Conservation (phyloP, 2,113 vertebrate species). For the Otocyon megalotis region DNA sequence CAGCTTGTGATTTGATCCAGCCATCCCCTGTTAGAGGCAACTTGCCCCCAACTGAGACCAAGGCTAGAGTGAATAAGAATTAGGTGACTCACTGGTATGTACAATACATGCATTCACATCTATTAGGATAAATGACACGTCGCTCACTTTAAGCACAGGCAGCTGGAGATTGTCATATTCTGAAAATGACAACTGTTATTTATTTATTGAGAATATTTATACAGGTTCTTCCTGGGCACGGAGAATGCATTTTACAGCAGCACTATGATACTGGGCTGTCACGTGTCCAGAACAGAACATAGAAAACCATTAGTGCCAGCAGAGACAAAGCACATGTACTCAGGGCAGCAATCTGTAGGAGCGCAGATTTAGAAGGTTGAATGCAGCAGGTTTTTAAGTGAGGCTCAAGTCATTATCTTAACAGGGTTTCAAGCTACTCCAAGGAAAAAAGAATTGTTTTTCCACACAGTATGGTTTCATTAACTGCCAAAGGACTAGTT, state of each 20-base stretch:
- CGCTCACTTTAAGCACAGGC: slow-evolving; percentile 88
- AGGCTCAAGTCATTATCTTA: slow-evolving; percentile 60
- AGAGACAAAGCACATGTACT: slow-evolving; percentile 41
- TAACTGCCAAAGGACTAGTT: slow-evolving; percentile 49
- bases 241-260: slow-evolving; percentile 86
- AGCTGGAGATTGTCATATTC: slow-evolving; percentile 91
- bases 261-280: slow-evolving; percentile 66
- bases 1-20: slow-evolving; percentile 91
- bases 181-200: slow-evolving; percentile 92
- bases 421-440: slow-evolving; percentile 61
- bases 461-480: slow-evolving; percentile 3
- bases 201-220: slow-evolving; percentile 92
- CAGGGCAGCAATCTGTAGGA: slow-evolving; percentile 12
- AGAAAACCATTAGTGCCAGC: slow-evolving; percentile 58
- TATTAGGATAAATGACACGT: slow-evolving; percentile 91
- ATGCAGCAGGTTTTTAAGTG: slow-evolving; percentile 64
- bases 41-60: slow-evolving; percentile 89
- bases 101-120: slow-evolving; percentile 87
- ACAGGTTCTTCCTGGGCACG: slow-evolving; percentile 85
- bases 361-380: slow-evolving; percentile 52
- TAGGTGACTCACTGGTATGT: slow-evolving; percentile 86
- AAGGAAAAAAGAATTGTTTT: neutral
- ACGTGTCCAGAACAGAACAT: slow-evolving; percentile 60
- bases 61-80: slow-evolving; percentile 90
- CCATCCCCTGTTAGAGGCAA: slow-evolving; percentile 89